A percentile compares a stretch with the other conserved stretches of the same genome.
These are phyloP conservation scores for Zonitis immaculata DNA, from an alignment of 2,888 invertebrate species.

Conservation along the genomic window DNA sequence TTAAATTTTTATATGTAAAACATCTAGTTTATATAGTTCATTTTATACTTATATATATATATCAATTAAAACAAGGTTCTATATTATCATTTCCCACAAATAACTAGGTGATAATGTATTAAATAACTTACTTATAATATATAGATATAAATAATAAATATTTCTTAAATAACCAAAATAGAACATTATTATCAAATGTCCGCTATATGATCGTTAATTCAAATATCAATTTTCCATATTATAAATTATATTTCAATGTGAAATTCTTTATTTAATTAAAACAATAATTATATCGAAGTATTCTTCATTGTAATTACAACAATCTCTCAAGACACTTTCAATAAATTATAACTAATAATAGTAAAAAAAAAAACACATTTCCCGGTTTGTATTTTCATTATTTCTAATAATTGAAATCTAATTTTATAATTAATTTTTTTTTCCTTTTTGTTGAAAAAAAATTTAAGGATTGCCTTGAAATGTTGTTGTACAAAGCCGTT, in stretches of 20 bases:
- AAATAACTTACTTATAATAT: neutral
- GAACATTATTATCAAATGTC: neutral
- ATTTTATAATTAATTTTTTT: too few relatives aligned
- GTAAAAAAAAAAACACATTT: too few relatives aligned
- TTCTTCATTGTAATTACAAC: neutral
- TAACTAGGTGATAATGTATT: neutral
- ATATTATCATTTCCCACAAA: neutral
- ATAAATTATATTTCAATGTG: neutral
- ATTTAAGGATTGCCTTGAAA: too few relatives aligned
- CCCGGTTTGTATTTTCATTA: too few relatives aligned
- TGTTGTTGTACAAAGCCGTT: neutral
- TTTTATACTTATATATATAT: too few relatives aligned
- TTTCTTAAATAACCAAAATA: too few relatives aligned
- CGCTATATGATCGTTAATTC: neutral
- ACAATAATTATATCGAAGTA: too few relatives aligned
- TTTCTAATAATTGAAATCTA: too few relatives aligned
- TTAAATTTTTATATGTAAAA: neutral
- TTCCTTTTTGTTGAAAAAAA: too few relatives aligned
- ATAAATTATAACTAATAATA: neutral
- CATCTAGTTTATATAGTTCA: neutral
- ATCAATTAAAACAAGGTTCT: neutral
- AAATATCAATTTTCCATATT: neutral
- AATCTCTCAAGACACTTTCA: neutral
- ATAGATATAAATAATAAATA: too few relatives aligned
- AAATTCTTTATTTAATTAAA: neutral